Base-by-base conservation (phyloP, 1,140 invertebrate genomes). In the Drosophila mauritiana region DNA sequence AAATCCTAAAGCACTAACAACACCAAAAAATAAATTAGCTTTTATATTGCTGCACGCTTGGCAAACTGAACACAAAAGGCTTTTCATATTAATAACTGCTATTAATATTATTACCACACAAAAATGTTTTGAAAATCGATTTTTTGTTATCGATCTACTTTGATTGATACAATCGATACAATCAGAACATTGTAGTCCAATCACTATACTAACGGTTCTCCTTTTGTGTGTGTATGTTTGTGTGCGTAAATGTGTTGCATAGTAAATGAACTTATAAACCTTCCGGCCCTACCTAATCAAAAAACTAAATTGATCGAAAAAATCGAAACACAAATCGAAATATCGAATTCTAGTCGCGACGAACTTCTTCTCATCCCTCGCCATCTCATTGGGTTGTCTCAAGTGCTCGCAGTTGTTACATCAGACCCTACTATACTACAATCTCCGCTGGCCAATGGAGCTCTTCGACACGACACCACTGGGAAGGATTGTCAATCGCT, bases 391-490 rank as follows among this genome's bases (percentile, higher is more conserved):
- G 61, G 93, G 92, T 62, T 85, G 86, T 53, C 78, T 92, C 48
- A 69, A 83, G 58, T 90, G 91, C 55, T 85, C 92, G 13, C 77
- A 63, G 49, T 54, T 48, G 10, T 92, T 96, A 80, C 96, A 96
- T 92, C 78, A 89, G 37, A 73, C 65, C 54, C 93, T 97, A 46
- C 93, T 97, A 54, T 85, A 92, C 74, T 94, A 94, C 80, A 92
- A 96, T 74, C 86, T 97, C 69, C 94, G 93, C 61, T 95, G 94
- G 91, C 95, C 96, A 39, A 95, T 96, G 93, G 93, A 93, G 67
- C 96, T 97, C 93, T 97, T 97, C 93, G 96, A 97, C 92, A 94
- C 93, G 39, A 96, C 96, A 74, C 96, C 97, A 17, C 92, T 94
- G 77, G 97, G 97, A 84, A 93, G 96, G 84, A 94, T 97, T 78